Percentiles rank a stretch among this genome's conserved stretches.
Conservation (phyloP, 2,113 vertebrate genomes). For the Alosa alosa region DNA sequence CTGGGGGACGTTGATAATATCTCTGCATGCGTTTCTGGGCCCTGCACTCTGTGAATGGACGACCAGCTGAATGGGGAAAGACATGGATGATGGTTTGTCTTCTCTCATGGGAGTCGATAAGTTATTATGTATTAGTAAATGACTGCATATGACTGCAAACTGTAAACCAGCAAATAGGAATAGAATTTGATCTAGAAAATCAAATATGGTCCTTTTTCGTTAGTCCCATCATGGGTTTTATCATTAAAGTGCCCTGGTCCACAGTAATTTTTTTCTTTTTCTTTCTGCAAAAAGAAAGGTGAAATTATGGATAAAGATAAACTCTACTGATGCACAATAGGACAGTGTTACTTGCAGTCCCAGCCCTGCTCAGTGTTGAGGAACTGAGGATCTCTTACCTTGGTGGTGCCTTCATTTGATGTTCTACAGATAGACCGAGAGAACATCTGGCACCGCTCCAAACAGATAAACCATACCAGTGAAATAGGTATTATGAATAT, state of each 20-base stretch:
- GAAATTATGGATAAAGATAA: not conserved
- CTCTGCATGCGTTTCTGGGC: constrained; percentile 29
- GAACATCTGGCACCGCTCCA: not conserved
- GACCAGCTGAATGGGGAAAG: not conserved
- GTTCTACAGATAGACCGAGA: not conserved
- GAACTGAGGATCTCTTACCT: not conserved
- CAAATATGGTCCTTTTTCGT: not conserved
- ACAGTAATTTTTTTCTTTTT: not conserved
- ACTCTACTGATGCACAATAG: not conserved
- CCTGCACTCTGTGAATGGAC: not conserved
- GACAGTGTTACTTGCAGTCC: not conserved
- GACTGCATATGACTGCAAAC: not conserved
- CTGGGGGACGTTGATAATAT: constrained; percentile 46
- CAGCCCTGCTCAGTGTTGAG: not conserved
- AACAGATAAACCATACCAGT: not conserved
- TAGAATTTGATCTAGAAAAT: not conserved
- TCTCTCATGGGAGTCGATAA: not conserved
- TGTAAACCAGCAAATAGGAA: not conserved
- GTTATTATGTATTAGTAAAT: not conserved
- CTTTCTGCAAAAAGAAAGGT: not conserved
- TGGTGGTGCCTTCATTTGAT: not conserved
- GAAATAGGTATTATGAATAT: not conserved
- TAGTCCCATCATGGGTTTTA: constrained; percentile 9
- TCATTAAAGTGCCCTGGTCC: not conserved
- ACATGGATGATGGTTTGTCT: not conserved